Percentiles rank a stretch among this genome's conserved stretches.
Evolutionary conservation across 2,797 vertebrate genomes (phyloP).

Genomic region (Lutjanus campechanus): DNA sequence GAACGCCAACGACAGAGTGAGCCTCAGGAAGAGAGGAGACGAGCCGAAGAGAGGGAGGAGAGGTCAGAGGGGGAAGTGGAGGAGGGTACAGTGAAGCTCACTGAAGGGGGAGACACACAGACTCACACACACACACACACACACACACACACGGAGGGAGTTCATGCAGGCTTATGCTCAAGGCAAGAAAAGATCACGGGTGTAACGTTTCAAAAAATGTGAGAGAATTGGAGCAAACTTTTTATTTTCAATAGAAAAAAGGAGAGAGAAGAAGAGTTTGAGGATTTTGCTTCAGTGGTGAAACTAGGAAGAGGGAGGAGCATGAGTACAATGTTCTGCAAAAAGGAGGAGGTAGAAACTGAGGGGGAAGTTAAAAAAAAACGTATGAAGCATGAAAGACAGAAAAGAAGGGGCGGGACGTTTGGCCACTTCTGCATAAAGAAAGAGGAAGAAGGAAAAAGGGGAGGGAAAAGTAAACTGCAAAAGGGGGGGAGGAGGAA

Average conservation of each 20-base stretch:
- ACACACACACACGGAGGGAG: slow-evolving; percentile 42
- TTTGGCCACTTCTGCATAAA: slow-evolving; percentile 47
- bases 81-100: slow-evolving; percentile 65
- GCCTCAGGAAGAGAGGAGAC: slow-evolving; percentile 64
- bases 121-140: too few species aligned
- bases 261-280: neutral
- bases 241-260: neutral
- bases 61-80: slow-evolving; percentile 73
- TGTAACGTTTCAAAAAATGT: slow-evolving; percentile 5
- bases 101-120: slow-evolving; percentile 21
- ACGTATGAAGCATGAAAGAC: slow-evolving; percentile 53
- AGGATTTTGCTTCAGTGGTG: slow-evolving; percentile 9
- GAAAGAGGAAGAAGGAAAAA: slow-evolving; percentile 57
- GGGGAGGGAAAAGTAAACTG: slow-evolving; percentile 40
- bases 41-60: slow-evolving; percentile 70
- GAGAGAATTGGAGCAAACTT: neutral
- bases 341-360: slow-evolving; percentile 40
- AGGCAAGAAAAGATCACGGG: slow-evolving; percentile 21
- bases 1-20: slow-evolving; percentile 86
- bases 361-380: slow-evolving; percentile 22
- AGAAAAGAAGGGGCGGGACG: slow-evolving; percentile 55
- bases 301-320: slow-evolving; percentile 56
- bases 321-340: slow-evolving; percentile 41
- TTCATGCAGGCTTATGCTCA: slow-evolving; percentile 15
- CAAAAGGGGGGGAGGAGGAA: slow-evolving; percentile 4